A percentile compares a stretch with the other conserved stretches of the same genome.
phyloP scores from a whole-genome alignment of 2,888 invertebrate species.

The Mellilla xanthometata region DNA sequence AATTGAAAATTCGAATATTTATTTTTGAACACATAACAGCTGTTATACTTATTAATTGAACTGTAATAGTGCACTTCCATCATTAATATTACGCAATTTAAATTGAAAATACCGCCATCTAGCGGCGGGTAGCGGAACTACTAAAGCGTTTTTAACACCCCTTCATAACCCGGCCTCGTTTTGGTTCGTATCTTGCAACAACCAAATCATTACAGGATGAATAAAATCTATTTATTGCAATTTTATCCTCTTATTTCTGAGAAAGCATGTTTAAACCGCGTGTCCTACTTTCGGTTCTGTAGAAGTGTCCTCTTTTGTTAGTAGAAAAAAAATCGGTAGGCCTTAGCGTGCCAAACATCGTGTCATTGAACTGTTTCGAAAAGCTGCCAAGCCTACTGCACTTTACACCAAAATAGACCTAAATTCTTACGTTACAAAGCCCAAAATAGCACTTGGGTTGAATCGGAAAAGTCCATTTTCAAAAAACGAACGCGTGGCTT shows the following conservation, averaged over 20 bases:
- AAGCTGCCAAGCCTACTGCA: constrained; percentile 51
- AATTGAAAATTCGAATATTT: no score
- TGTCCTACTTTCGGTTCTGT: constrained; percentile 68
- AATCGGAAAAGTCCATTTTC: constrained; percentile 56
- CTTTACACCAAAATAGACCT: constrained; percentile 47
- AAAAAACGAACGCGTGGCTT: constrained; percentile 57
- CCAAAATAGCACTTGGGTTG: constrained; percentile 47
- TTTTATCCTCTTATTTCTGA: constrained; percentile 51
- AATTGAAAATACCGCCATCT: constrained; percentile 56
- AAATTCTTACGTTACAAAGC: constrained; percentile 36
- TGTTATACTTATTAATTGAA: no score
- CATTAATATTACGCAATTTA: no score
- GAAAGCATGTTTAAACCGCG: constrained; percentile 55
- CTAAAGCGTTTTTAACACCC: constrained; percentile 41
- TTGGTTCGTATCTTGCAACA: constrained; percentile 54
- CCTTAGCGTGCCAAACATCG: constrained; percentile 72
- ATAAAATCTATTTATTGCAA: constrained; percentile 36
- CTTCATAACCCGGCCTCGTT: constrained; percentile 58
- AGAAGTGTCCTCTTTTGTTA: constrained; percentile 68
- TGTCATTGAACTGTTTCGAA: constrained; percentile 75
- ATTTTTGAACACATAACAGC: no score
- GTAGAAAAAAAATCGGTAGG: constrained; percentile 68
- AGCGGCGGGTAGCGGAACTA: constrained; percentile 58
- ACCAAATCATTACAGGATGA: constrained; percentile 32
- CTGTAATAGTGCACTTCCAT: no score